A percentile compares a stretch with the other conserved stretches of the same genome.
Conservation (phyloP, 2,888 invertebrate species). For the Petrophora chlorosata region DNA sequence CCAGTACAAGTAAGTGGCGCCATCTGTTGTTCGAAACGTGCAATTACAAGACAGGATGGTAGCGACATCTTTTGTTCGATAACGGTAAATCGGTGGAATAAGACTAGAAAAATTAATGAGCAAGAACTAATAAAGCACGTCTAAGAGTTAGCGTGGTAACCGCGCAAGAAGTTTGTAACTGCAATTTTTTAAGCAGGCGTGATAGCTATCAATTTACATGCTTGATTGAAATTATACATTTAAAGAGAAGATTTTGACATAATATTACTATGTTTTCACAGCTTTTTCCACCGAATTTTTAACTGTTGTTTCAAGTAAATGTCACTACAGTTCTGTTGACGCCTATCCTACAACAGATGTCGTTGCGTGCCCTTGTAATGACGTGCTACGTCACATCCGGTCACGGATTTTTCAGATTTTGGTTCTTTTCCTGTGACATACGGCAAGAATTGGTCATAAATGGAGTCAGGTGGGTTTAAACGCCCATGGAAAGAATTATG, state of each 20-base stretch:
- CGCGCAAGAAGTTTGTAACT: too few species aligned
- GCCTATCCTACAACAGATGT: constrained; percentile 36
- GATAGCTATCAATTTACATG: too few species aligned
- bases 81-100: constrained; percentile 9
- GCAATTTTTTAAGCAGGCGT: too few species aligned
- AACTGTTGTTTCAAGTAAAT: constrained; percentile 11
- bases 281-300: constrained; percentile 4
- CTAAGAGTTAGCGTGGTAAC: too few species aligned
- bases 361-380: constrained; percentile 27
- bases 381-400: background rate
- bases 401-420: constrained; percentile 7
- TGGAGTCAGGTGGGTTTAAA: constrained; percentile 20
- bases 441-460: background rate
- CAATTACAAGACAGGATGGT: constrained; percentile 26
- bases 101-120: too few species aligned
- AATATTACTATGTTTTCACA: background rate
- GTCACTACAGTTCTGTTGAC: constrained; percentile 36
- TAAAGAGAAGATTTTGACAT: background rate
- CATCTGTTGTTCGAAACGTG: constrained; percentile 36
- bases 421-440: background rate
- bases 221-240: too few species aligned
- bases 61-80: constrained; percentile 35
- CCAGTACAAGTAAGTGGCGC: constrained; percentile 33
- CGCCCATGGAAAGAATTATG: constrained; percentile 18
- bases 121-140: too few species aligned